phyloP scores from a whole-genome alignment of 53 echinoderm and acorn worm genomes.

The Astropecten irregularis region DNA sequence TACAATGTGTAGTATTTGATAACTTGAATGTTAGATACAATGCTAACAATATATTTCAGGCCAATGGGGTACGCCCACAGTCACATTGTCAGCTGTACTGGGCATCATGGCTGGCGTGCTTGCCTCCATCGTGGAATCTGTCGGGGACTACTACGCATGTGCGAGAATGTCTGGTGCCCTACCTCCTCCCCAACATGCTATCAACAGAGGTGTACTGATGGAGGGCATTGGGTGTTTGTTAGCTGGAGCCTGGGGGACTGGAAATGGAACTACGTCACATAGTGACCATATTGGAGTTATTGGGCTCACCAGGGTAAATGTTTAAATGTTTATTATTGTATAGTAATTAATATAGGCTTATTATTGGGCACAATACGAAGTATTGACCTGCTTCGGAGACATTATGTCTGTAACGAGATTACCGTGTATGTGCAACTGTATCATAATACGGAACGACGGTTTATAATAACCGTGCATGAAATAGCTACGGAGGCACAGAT shows the following conservation, averaged over 20 bases:
- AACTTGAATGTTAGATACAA: not conserved
- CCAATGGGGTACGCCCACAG: conserved; percentile 76
- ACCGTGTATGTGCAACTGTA: too few relatives aligned
- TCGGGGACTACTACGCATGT: conserved; percentile 93
- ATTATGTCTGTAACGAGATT: not conserved
- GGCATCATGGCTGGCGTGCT: conserved; percentile 68
- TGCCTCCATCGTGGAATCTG: conserved; percentile 82
- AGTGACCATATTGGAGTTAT: conserved; percentile 64
- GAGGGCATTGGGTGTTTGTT: conserved; percentile 84
- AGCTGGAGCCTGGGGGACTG: conserved; percentile 84
- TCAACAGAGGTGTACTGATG: conserved; percentile 77
- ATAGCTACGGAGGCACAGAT: too few relatives aligned
- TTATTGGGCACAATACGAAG: not conserved
- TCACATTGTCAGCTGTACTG: conserved; percentile 54
- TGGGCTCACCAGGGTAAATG: conserved; percentile 76
- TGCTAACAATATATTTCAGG: conserved; percentile 37
- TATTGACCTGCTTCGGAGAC: not conserved
- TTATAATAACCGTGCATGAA: too few relatives aligned
- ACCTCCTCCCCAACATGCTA: conserved; percentile 74
- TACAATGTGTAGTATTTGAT: not conserved
- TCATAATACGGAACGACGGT: too few relatives aligned
- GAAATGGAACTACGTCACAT: conserved; percentile 79
- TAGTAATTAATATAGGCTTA: not conserved
- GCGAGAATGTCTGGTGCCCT: conserved; percentile 74
- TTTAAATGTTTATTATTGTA: too few relatives aligned